Conservation (phyloP, 2,113 vertebrate species). For the Collichthys lucidus region DNA sequence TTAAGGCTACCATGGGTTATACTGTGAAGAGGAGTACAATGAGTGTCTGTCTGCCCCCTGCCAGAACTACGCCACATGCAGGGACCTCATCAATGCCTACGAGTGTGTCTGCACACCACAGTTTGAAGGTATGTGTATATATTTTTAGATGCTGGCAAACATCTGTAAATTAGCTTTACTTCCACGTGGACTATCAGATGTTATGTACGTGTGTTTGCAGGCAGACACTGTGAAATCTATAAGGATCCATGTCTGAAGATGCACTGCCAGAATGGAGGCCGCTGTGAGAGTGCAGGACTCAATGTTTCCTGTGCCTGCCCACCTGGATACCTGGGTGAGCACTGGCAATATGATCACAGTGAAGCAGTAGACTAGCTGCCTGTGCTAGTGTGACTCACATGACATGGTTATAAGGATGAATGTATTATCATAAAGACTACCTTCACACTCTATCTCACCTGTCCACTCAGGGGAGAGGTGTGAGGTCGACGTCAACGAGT, state of each 20-base stretch:
- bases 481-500: conserved; percentile 93
- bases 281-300: conserved; percentile 89
- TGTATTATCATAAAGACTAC: background rate
- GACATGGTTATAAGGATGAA: background rate
- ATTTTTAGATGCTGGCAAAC: background rate
- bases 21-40: conserved; percentile 97
- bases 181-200: background rate
- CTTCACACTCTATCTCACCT: conserved; percentile 15
- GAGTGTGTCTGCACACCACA: conserved; percentile 92
- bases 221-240: conserved; percentile 93
- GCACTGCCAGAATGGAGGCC: conserved; percentile 93
- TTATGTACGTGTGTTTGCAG: conserved; percentile 72
- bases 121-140: conserved; percentile 87
- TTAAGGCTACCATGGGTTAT: conserved; percentile 95
- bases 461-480: conserved; percentile 90
- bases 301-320: conserved; percentile 91
- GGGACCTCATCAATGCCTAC: conserved; percentile 91
- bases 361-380: background rate
- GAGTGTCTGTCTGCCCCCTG: conserved; percentile 96
- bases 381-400: too few relatives aligned
- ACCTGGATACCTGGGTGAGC: conserved; percentile 89
- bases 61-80: conserved; percentile 94
- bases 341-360: background rate
- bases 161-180: background rate
- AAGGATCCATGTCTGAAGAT: conserved; percentile 93